Evolutionary conservation across 2,888 invertebrate genomes (phyloP), one percentile per base, ranked within the genome.

Genomic region (Nematopogon swammerdamellus): DNA sequence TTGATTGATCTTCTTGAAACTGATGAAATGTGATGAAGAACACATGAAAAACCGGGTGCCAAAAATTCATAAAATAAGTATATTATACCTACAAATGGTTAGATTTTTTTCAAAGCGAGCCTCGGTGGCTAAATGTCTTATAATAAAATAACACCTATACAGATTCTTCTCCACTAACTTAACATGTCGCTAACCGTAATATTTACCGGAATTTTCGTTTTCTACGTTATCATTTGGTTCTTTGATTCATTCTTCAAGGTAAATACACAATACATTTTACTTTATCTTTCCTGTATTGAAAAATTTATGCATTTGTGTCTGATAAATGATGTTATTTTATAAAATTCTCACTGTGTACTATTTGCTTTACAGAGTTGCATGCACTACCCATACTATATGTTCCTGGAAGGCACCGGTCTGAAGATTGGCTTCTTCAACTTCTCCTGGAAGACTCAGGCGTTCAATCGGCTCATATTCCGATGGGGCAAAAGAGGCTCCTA

Each of bases 241-340:
- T 89, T 92, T 64, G 91, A 92, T 67, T 83, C 85, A n/a, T 87
- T 92, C 67, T 91, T 92, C 61, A 90, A 89, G 85, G 91, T 91
- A 76, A 63, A 63, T 54, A n/a, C 4, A 8, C 25, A 25, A 25
- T n/a, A n/a, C n/a, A n/a, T n/a, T n/a, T n/a, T n/a, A n/a, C n/a
- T n/a, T n/a, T n/a, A n/a, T n/a, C n/a, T n/a, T n/a, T n/a, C n/a
- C n/a, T n/a, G n/a, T n/a, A n/a, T n/a, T n/a, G n/a, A n/a, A n/a
- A n/a, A n/a, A n/a, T n/a, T n/a, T n/a, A n/a, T n/a, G 25, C 4
- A 25, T 25, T 25, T 25, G 25, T 46, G 48, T 46, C 47, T 47
- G 20, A 51, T 49, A 18, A 42, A 17, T 45, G 25, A 17, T 25
- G n/a, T n/a, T n/a, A n/a, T n/a, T n/a, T n/a, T 42, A 17, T 42